phyloP scores from a whole-genome alignment of 2,888 invertebrate species.

The Podabrus alpinus region DNA sequence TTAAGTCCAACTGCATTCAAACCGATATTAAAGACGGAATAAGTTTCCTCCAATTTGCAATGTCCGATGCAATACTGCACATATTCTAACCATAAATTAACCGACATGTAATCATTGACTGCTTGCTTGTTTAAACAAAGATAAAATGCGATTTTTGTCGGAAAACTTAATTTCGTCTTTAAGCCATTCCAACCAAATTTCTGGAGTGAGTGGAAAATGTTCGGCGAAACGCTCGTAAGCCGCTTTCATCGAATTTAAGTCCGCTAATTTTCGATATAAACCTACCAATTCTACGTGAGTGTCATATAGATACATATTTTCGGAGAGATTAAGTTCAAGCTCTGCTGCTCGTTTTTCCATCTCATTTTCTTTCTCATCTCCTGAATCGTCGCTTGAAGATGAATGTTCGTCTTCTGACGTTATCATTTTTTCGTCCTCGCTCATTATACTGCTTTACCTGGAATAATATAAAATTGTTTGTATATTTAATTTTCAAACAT shows the following conservation, averaged over 20 bases:
- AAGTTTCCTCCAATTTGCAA: conserved; percentile 51
- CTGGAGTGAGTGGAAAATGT: conserved; percentile 73
- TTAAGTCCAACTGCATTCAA: conserved; percentile 74
- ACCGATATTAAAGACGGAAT: conserved; percentile 66
- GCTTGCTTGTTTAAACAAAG: conserved; percentile 68
- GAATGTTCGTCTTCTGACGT: conserved; percentile 19
- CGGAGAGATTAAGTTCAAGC: conserved; percentile 59
- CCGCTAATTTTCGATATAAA: conserved; percentile 64
- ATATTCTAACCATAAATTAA: conserved; percentile 68
- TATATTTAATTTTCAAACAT: background rate
- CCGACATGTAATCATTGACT: conserved; percentile 68
- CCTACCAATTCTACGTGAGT: conserved; percentile 71
- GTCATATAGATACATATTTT: conserved; percentile 75
- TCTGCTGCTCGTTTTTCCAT: conserved; percentile 57
- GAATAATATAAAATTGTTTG: background rate
- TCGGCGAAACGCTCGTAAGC: conserved; percentile 76
- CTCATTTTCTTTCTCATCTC: conserved; percentile 15
- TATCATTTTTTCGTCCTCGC: conserved; percentile 9
- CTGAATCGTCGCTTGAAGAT: conserved; percentile 27
- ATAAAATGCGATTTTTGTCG: conserved; percentile 57
- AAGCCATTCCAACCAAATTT: conserved; percentile 74
- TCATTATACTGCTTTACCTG: background rate
- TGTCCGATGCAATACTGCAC: conserved; percentile 60
- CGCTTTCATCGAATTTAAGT: conserved; percentile 72
- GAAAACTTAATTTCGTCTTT: conserved; percentile 62